A percentile compares a stretch with the other conserved stretches of the same genome.
These are phyloP conservation scores for Notodonta dromedarius DNA, from an alignment of 2,888 invertebrate genomes.

Conservation along the genomic window DNA sequence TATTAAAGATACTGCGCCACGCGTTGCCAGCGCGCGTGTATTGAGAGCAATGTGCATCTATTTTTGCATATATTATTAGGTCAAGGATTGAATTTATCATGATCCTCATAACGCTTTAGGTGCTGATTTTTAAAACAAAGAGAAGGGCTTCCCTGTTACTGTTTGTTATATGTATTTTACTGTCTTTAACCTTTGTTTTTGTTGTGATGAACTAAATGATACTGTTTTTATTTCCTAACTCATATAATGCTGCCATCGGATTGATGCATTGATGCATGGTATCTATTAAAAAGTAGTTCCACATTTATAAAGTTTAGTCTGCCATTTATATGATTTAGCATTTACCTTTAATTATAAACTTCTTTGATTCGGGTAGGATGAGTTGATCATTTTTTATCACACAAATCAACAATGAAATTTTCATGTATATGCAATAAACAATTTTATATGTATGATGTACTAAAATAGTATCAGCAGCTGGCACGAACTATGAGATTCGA, in stretches of 20 bases:
- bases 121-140: constrained; percentile 20
- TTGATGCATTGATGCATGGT: background rate
- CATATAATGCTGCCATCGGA: background rate
- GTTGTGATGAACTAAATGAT: constrained; percentile 10
- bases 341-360: background rate
- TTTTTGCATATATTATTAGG: constrained; percentile 77
- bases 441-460: constrained; percentile 49
- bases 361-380: constrained; percentile 5
- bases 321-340: background rate
- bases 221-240: background rate
- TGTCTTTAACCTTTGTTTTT: constrained; percentile 14
- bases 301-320: background rate
- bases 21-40: constrained; percentile 65
- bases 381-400: constrained; percentile 7
- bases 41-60: constrained; percentile 76
- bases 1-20: constrained; percentile 61
- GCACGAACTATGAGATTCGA: constrained; percentile 58
- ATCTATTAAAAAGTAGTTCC: background rate
- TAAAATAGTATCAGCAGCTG: constrained; percentile 76
- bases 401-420: constrained; percentile 22
- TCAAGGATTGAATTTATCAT: constrained; percentile 71
- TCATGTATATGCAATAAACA: constrained; percentile 34
- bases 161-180: constrained; percentile 7
- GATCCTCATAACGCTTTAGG: constrained; percentile 34
- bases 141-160: constrained; percentile 13